phyloP scores from a whole-genome alignment of 2,888 invertebrate species.

The Dynastes maya region DNA sequence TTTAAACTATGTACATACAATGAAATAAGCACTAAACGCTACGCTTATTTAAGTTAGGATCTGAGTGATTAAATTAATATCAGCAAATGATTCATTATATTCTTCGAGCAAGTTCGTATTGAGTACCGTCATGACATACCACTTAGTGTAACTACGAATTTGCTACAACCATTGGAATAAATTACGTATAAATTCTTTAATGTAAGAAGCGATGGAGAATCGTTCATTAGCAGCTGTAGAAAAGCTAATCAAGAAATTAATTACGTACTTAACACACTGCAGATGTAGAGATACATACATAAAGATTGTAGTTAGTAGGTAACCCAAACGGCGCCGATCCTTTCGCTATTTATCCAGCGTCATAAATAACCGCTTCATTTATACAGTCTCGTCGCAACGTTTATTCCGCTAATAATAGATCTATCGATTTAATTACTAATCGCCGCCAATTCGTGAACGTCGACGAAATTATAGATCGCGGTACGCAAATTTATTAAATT shows the following conservation, averaged over 20 bases:
- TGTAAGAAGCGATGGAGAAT: conserved; percentile 31
- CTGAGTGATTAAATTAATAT: too few species aligned
- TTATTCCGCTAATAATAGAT: not conserved
- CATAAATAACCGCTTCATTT: conserved; percentile 13
- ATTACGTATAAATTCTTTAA: conserved; percentile 32
- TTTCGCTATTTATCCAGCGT: conserved; percentile 7
- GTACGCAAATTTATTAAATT: too few species aligned
- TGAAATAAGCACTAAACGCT: too few species aligned
- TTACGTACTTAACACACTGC: conserved; percentile 43
- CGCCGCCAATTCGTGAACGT: not conserved
- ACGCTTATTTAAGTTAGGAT: too few species aligned
- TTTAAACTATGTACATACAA: too few species aligned
- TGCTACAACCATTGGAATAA: conserved; percentile 1
- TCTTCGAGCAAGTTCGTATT: too few species aligned
- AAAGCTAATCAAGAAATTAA: conserved; percentile 44
- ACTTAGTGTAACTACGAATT: not conserved
- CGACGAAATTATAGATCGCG: too few species aligned
- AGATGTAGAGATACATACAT: conserved; percentile 36
- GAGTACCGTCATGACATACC: too few species aligned
- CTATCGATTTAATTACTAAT: not conserved
- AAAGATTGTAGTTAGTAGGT: conserved; percentile 25
- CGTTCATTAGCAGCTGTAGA: conserved; percentile 44
- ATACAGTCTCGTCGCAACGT: not conserved
- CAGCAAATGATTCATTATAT: too few species aligned
- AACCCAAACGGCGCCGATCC: conserved; percentile 6